phyloP scores from a whole-genome alignment of 2,888 invertebrate species.

The Anticlea derivata region DNA sequence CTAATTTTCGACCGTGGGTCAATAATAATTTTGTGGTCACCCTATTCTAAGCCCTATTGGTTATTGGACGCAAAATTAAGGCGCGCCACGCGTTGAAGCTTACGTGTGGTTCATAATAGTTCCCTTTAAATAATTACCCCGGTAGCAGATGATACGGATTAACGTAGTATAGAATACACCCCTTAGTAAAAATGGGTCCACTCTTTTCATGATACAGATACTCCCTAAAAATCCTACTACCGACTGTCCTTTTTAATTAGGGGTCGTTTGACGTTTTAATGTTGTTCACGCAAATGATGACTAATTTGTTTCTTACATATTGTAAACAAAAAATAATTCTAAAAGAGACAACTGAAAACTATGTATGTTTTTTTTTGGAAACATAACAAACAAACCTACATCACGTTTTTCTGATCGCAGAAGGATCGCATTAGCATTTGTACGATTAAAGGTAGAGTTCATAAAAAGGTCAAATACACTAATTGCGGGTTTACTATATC shows the following conservation, averaged over 20 bases:
- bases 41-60: conserved; percentile 67
- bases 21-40: conserved; percentile 43
- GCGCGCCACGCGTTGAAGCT: conserved; percentile 69
- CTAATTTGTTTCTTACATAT: no score
- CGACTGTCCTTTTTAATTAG: conserved; percentile 39
- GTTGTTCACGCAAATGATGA: conserved; percentile 32
- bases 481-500: no score
- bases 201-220: conserved; percentile 46
- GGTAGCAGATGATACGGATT: conserved; percentile 83
- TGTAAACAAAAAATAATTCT: no score
- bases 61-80: conserved; percentile 78
- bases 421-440: no score
- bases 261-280: conserved; percentile 28
- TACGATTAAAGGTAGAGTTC: no score
- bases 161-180: conserved; percentile 48
- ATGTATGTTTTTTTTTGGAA: no score
- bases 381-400: no score
- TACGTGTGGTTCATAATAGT: conserved; percentile 62
- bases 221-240: conserved; percentile 31
- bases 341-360: no score
- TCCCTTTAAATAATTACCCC: conserved; percentile 81
- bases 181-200: conserved; percentile 54
- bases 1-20: not conserved
- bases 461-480: no score
- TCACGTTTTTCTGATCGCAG: no score